Conservation (phyloP, 2,888 invertebrate species). For the Chromoteleia sp. region DNA sequence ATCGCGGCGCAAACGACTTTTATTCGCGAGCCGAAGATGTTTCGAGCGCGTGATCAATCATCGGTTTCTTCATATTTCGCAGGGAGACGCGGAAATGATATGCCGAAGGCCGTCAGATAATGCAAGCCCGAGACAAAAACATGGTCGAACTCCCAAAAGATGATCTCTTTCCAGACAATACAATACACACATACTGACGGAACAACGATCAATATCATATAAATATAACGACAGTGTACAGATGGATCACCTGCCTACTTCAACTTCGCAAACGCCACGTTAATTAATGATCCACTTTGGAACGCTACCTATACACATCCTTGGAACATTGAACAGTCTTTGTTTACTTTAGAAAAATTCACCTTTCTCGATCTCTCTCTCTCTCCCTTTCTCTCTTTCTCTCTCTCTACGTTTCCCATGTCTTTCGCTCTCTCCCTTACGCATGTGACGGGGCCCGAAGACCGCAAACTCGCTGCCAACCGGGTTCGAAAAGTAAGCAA, state of each 20-base stretch:
- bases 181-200: slow-evolving; percentile 68
- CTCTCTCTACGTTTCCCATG: not conserved
- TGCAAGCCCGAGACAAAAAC: slow-evolving; percentile 63
- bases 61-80: slow-evolving; percentile 54
- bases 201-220: slow-evolving; percentile 71
- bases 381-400: not conserved
- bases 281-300: slow-evolving; percentile 71
- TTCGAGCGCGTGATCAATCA: slow-evolving; percentile 51
- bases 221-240: slow-evolving; percentile 71
- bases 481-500: slow-evolving; percentile 48
- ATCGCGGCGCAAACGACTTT: slow-evolving; percentile 24
- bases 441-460: slow-evolving; percentile 10
- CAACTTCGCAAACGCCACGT: slow-evolving; percentile 63
- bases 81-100: slow-evolving; percentile 26
- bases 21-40: slow-evolving; percentile 34
- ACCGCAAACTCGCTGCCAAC: slow-evolving; percentile 29
- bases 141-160: slow-evolving; percentile 52
- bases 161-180: slow-evolving; percentile 67
- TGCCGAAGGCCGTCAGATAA: slow-evolving; percentile 60
- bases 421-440: slow-evolving; percentile 2
- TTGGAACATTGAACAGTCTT: slow-evolving; percentile 80
- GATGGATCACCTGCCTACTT: slow-evolving; percentile 65
- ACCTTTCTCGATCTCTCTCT: slow-evolving; percentile 8
- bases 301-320: slow-evolving; percentile 76
- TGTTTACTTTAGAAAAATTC: slow-evolving; percentile 73